Evolutionary conservation across 2,797 vertebrate species (phyloP).

Genomic region (Anguilla obscura): DNA sequence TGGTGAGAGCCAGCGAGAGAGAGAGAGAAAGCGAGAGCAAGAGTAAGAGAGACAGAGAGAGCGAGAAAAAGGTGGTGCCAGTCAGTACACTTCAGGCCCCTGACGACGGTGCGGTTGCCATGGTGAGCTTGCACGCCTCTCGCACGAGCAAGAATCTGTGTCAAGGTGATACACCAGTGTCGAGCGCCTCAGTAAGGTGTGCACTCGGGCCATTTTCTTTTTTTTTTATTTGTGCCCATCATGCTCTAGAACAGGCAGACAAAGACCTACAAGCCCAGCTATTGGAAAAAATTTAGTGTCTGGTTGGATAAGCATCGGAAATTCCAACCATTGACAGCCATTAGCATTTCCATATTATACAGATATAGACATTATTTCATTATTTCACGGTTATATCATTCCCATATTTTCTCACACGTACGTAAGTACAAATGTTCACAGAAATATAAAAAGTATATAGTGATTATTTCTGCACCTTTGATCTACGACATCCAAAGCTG

Average conservation of each 20-base stretch:
- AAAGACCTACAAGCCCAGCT: neutral
- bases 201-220: neutral
- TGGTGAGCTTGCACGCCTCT: slow-evolving; percentile 47
- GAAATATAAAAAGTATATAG: neutral
- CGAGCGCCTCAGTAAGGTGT: slow-evolving; percentile 42
- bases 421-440: neutral
- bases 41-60: slow-evolving; percentile 11
- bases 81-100: slow-evolving; percentile 40
- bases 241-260: neutral
- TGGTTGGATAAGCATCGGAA: neutral
- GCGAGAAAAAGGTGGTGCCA: slow-evolving; percentile 27
- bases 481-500: neutral
- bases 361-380: neutral
- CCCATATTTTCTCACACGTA: neutral
- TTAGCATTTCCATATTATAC: neutral
- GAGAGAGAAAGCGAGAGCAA: neutral
- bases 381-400: neutral
- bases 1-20: slow-evolving; percentile 7
- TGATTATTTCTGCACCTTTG: neutral
- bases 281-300: neutral
- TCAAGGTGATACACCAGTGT: slow-evolving; percentile 57
- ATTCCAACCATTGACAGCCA: neutral
- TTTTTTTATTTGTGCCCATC: neutral
- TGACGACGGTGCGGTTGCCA: slow-evolving; percentile 51
- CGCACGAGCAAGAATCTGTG: slow-evolving; percentile 58